These are phyloP conservation scores for Baccha elongata DNA, from an alignment of 2,888 invertebrate genomes.

Conservation along the genomic window DNA sequence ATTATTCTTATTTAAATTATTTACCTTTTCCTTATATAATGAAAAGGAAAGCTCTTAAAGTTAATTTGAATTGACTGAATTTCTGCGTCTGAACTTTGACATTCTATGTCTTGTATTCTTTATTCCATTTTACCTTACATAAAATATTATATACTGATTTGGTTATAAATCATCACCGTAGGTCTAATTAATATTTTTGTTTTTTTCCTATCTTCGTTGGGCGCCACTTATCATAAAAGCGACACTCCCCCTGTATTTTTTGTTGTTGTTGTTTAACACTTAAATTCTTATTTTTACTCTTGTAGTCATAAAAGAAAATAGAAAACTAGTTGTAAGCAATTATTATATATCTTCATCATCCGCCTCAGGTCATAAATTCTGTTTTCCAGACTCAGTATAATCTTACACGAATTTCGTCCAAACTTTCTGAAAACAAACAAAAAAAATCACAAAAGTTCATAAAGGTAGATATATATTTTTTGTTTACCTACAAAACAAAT, in stretches of 20 bases:
- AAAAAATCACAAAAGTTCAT: constrained; percentile 13
- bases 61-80: too few relatives aligned
- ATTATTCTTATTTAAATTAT: too few relatives aligned
- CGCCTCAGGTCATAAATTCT: constrained; percentile 17
- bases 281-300: constrained; percentile 15
- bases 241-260: constrained; percentile 1
- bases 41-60: too few relatives aligned
- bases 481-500: constrained; percentile 13
- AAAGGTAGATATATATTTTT: not conserved
- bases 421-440: not conserved
- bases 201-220: constrained; percentile 4
- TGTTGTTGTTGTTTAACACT: constrained; percentile 13
- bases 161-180: constrained; percentile 5
- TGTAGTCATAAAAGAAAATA: constrained; percentile 31
- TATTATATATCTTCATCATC: constrained; percentile 38
- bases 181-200: constrained; percentile 17
- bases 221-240: constrained; percentile 30
- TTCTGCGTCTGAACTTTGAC: not conserved
- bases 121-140: too few relatives aligned
- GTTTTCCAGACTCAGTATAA: not conserved
- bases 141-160: constrained; percentile 1
- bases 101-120: too few relatives aligned
- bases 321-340: constrained; percentile 39
- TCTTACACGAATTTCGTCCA: not conserved
- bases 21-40: too few relatives aligned